Evolutionary conservation across 92 coral and sea anemone species (phyloP), one percentile per base, ranked within the genome.

Genomic region (Porites cylindrica): DNA sequence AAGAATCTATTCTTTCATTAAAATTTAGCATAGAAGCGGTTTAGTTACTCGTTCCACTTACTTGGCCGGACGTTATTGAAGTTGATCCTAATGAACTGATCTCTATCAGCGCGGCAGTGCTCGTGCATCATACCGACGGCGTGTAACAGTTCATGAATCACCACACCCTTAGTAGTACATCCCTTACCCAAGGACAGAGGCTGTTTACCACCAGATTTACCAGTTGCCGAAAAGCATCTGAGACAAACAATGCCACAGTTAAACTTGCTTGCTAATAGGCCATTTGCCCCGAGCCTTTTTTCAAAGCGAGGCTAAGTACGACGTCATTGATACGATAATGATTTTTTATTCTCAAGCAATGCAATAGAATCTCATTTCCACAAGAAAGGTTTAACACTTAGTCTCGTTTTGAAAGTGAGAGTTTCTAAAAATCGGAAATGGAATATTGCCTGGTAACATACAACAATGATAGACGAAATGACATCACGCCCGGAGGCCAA

Each of bases 71-170:
- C 59, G 50, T 71, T 73, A 7, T 20, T 20, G n/a, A 63, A 26
- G 72, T 71, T 71, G 8, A 82, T 62, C 62, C 62, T 61, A 62
- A 82, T 72, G 59, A 82, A 82, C 51, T 82, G 70, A 70, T 82
- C 51, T 51, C 86, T 60, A 52, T 82, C 86, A 7, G 79, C 24
- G 21, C 86, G 79, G 72, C 78, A 73, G 47, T 82, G 86, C 17
- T 82, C 86, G 18, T 82, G 78, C 78, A 58, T 82, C 86, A 82
- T 82, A 1, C 86, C 86, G 10, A 82, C 50, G 38, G 79, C 21
- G 61, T 82, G 86, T 51, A 82, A 2, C 50, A 82, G 62, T 56
- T 71, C 78, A 21, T 82, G 86, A 17, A 82, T 59, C 19, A 73
- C 79, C 18, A 71, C 79, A 26, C 79, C 79, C 26, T 82, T 82